These are phyloP conservation scores for Brachionus rubens DNA, from an alignment of 1,140 invertebrate species.

Conservation along the genomic window DNA sequence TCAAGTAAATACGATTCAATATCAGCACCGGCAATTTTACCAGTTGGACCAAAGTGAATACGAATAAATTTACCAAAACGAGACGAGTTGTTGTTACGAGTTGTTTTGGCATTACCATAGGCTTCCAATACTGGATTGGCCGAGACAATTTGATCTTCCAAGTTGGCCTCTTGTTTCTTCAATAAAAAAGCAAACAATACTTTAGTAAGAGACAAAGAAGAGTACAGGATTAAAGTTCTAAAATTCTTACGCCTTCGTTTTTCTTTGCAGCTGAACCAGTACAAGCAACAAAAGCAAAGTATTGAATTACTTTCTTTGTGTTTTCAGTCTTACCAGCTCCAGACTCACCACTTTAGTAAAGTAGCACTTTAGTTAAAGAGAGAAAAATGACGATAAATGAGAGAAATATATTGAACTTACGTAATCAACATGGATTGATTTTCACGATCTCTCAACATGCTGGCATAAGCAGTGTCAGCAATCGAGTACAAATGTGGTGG, in stretches of 20 bases:
- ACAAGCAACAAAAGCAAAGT: constrained; percentile 66
- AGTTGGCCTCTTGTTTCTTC: constrained; percentile 36
- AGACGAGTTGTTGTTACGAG: constrained; percentile 68
- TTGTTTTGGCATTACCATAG: constrained; percentile 67
- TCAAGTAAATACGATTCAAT: constrained; percentile 99
- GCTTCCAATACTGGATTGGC: constrained; percentile 65
- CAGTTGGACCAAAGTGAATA: constrained; percentile 97
- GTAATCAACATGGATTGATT: constrained; percentile 60
- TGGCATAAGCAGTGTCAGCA: constrained; percentile 98
- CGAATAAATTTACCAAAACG: constrained; percentile 89
- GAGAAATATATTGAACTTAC: too few relatives aligned
- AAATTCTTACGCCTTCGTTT: constrained; percentile 48
- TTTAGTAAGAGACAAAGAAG: too few relatives aligned
- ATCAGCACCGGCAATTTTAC: constrained; percentile 99
- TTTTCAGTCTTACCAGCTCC: constrained; percentile 69
- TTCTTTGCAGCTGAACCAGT: constrained; percentile 60
- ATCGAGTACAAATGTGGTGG: constrained; percentile 99
- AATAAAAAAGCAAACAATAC: not conserved
- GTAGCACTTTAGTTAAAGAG: not conserved
- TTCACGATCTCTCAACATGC: constrained; percentile 74
- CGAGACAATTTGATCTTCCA: constrained; percentile 69
- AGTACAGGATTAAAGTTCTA: too few relatives aligned
- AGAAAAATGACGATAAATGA: too few relatives aligned
- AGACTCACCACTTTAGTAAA: constrained; percentile 63
- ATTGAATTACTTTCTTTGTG: constrained; percentile 69